Evolutionary conservation across 2,888 invertebrate species (phyloP), one percentile per base, ranked within the genome.

Genomic region (Tryphoninae sp.): DNA sequence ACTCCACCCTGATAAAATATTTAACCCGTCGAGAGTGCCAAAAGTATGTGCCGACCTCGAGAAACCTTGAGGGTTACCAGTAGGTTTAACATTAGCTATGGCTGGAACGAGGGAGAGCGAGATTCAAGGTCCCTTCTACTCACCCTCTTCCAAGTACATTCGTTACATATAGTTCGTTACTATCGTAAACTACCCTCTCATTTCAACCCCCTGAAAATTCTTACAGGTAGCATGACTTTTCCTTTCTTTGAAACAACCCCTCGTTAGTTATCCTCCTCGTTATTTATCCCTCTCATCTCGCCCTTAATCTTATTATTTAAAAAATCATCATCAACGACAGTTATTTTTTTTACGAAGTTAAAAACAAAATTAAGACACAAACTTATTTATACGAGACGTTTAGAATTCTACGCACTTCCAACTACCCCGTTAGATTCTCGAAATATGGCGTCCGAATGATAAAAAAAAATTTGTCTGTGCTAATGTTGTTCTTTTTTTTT

Each of bases 1-100:
- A 53, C 75, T 64, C 23, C 26, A 16, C 6, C 33, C 71, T 82
- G 64, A 82, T 82, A 79, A 83, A 82, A 83, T 82, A 83, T 83
- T 83, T 79, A 83, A 69, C 53, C 65, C 62, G 62, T 73, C 51
- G 65, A 51, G 74, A 81, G 77, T 81, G 73, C 64, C 69, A 79
- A 75, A 71, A 76, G 75, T 72, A 76, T 76, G 61, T 74, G 69
- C 45, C 33, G 19, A 22, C 42, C 42, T 62, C 40, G 9, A 51
- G 67, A 71, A 65, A 67, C 23, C 73, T 62, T 59, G 58, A 22
- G 49, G 26, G 76, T 75, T 74, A 53, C 64, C 45, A 16, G 23
- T 58, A 40, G 51, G 33, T 26, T 68, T 22, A 61, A 64, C 58
- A 69, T 75, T 22, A 13, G 9, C 45, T 1, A 16, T 33, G 3